Conservation (phyloP, 2,113 vertebrate species). For the Leucopsar rothschildi region DNA sequence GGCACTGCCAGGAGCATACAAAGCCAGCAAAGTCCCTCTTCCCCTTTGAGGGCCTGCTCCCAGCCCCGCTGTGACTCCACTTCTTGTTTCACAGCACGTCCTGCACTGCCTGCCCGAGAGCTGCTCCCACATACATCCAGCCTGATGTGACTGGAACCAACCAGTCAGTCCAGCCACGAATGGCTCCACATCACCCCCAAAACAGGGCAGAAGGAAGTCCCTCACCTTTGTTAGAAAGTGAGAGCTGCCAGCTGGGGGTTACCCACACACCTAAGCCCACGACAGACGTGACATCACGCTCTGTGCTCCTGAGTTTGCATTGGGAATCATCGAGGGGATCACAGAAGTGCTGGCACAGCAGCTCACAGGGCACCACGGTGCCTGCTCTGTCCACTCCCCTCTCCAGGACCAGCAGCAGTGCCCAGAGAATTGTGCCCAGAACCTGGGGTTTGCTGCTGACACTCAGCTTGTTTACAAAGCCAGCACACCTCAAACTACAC, state of each 20-base stretch:
- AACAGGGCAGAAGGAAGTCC: neutral
- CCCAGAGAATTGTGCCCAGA: neutral
- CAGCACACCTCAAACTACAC: neutral
- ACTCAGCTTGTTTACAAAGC: neutral
- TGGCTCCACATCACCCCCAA: neutral
- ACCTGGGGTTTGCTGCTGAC: neutral
- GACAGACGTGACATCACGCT: neutral
- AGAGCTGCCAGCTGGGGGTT: neutral
- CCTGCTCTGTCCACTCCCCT: neutral
- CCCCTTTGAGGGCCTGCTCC: neutral
- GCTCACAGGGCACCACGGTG: neutral
- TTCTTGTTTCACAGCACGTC: neutral
- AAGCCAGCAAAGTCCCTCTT: neutral
- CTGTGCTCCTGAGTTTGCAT: neutral
- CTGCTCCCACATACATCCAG: neutral
- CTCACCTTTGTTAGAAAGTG: neutral
- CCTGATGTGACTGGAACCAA: accelerated
- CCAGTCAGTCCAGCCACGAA: accelerated
- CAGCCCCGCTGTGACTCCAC: neutral
- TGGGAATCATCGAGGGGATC: neutral
- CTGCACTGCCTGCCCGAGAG: neutral
- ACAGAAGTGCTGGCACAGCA: neutral
- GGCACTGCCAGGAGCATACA: neutral
- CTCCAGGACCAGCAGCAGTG: neutral
- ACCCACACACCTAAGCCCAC: neutral